A percentile compares a stretch with the other conserved stretches of the same genome.
Evolutionary conservation across 35 echinoderm and acorn worm species (phyloP).

Genomic region (Chiridota heheva): DNA sequence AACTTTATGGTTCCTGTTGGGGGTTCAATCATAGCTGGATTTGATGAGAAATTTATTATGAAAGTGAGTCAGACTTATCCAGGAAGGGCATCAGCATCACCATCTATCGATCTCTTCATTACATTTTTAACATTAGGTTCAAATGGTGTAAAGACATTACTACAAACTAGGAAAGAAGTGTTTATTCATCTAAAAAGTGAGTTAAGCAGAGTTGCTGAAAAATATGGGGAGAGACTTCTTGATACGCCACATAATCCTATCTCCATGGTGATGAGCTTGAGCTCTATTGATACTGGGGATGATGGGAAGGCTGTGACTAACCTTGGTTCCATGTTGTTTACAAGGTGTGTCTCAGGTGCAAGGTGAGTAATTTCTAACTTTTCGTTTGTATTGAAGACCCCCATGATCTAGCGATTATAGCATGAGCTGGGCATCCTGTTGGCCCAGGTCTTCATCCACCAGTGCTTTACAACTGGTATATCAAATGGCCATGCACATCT

Average conservation of each 20-base stretch:
- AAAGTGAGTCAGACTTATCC: conserved; percentile 84
- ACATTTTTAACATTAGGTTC: conserved; percentile 82
- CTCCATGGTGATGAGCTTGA: conserved; percentile 91
- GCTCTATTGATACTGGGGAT: conserved; percentile 32
- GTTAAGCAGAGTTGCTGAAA: conserved; percentile 53
- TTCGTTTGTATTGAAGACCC: not conserved
- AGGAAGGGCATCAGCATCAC: conserved; percentile 79
- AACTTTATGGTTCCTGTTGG: conserved; percentile 95
- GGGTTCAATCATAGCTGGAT: conserved; percentile 82
- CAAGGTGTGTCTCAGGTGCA: conserved; percentile 91
- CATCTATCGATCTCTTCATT: conserved; percentile 91
- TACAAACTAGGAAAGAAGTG: conserved; percentile 77
- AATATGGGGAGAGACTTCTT: conserved; percentile 75
- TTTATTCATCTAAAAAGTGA: conserved; percentile 60
- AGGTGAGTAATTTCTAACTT: conserved; percentile 52
- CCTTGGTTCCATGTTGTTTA: conserved; percentile 96
- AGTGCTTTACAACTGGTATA: too few species aligned
- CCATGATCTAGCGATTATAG: not conserved
- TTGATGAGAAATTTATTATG: conserved; percentile 74
- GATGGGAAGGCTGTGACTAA: conserved; percentile 78
- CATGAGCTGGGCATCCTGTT: not conserved
- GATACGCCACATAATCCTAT: conserved; percentile 86
- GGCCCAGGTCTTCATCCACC: too few species aligned
- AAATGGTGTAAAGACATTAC: conserved; percentile 75
- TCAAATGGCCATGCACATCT: too few species aligned